Evolutionary conservation across 37 sponge, comb jelly and placozoan species (phyloP), one percentile per base, ranked within the genome.

Genomic region (Aplysina aerophoba): DNA sequence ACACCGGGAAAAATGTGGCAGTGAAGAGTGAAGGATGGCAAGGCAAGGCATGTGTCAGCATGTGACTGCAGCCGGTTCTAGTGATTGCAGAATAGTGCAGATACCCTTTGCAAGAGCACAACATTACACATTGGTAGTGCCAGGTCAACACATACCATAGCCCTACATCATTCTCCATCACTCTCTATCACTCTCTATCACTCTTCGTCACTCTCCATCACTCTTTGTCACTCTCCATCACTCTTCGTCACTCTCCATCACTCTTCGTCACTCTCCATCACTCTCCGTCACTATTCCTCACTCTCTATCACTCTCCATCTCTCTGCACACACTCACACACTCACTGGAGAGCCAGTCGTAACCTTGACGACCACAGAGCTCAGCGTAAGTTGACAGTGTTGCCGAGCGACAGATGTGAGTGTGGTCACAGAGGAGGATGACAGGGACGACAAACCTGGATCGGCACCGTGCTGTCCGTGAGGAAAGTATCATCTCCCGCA

Each of bases 371-470:
- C 98, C 96, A 82, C 87, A 89, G 59, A 94, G 84, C 75, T 97
- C 98, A 27, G 91, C 94, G 34, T 86, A 84, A 20, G 92, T 91
- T 1, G 98, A 87, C 58, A 97, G 88, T 19, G 98, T 97, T 20
- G 98, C 88, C 34, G 92, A 92, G 1, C 98, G 81, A 81, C 98
- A 97, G 17, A 97, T 83, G 65, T 95, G 87, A 87, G 90, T 94
- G 89, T 98, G 96, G 87, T 96, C 90, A 39, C 81, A 74, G 79
- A 85, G 92, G 30, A 96, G 87, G 0, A 98, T 88, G 34, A 96
- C 99, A 16, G 99, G 99, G 30, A 96, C 90, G 17, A 90, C 93
- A 88, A 98, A 98, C 41, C 99, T 69, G 16, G 88, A 87, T 20
- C 96, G 84, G 77, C 95, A 96, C 35, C 99, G 87, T 22, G 99